Evolutionary conservation across 2,888 invertebrate genomes (phyloP).

Genomic region (Ormyrus thymus): DNA sequence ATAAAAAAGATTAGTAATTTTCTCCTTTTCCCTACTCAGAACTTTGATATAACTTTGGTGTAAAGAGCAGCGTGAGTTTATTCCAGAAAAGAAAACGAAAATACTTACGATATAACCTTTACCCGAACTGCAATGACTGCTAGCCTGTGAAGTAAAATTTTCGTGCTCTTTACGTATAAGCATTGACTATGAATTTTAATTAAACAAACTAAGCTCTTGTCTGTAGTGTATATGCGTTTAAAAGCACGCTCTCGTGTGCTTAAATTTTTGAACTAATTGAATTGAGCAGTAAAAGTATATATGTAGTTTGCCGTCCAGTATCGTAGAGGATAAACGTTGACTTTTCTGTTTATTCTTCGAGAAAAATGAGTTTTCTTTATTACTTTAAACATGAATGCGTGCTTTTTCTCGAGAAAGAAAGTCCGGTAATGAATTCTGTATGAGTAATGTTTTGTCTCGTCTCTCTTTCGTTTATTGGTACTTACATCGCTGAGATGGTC

Average conservation of each 20-base stretch:
- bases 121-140: conserved; percentile 94
- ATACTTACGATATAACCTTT: conserved; percentile 96
- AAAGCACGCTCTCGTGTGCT: conserved; percentile 28
- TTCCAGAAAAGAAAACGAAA: conserved; percentile 57
- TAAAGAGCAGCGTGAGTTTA: conserved; percentile 16
- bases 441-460: neutral
- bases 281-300: conserved; percentile 3
- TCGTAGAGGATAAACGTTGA: conserved; percentile 57
- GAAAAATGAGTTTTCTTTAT: neutral
- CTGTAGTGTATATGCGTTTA: conserved; percentile 15
- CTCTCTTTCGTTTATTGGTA: conserved; percentile 61
- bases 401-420: conserved; percentile 10
- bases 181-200: conserved; percentile 35
- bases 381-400: conserved; percentile 24
- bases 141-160: conserved; percentile 81
- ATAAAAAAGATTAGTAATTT: conserved; percentile 66
- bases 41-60: conserved; percentile 8
- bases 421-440: neutral
- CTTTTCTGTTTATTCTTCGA: conserved; percentile 52
- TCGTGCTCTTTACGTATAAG: conserved; percentile 56
- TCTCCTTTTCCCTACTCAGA: neutral
- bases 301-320: conserved; percentile 6
- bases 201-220: conserved; percentile 29
- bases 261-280: conserved; percentile 18
- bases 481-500: conserved; percentile 92